Evolutionary conservation across 2,113 vertebrate genomes (phyloP), one percentile per base, ranked within the genome.

Genomic region (Coturnix japonica): DNA sequence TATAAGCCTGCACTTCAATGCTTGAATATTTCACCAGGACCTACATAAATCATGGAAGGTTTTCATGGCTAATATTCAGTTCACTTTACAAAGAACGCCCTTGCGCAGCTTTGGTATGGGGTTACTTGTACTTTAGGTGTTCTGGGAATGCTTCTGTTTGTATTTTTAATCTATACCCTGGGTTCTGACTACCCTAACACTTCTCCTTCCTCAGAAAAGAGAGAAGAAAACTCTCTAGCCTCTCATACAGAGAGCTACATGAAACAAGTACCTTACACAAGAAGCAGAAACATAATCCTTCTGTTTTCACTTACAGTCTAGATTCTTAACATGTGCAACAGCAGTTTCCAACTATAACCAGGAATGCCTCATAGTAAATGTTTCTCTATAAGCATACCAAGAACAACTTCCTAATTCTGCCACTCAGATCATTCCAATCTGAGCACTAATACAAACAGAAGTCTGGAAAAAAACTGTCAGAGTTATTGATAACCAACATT

Each of bases 241-340:
- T 78, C 30, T 43, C 47, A 26, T 7, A 25, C 0, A 1, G 39
- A 79, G 39, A 73, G 18, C 14, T 61, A 49, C 18, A 0, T 2
- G 43, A 79, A 14, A 43, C 56, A 57, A 3, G 17, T 19, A 91
- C 54, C n/a, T 93, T n/a, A 43, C n/a, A 87, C n/a, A 8, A 59
- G 80, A 87, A 67, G 49, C 35, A 75, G 31, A 76, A 89, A 28
- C 30, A 35, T 11, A 23, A 79, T 44, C 15, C 17, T 57, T 69
- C 39, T 73, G 11, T 56, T 82, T 72, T 81, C 20, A 53, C 81
- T 57, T 66, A 56, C 19, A 89, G 47, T 7, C 44, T 63, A 49
- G 30, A 73, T 51, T 28, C 83, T 65, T 65, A 11, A 90, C 80
- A 44, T 15, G 47, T 7, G 0, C 39, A 80, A 26, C 16, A 74